phyloP scores from a whole-genome alignment of 2,113 vertebrate genomes.

The Pithys albifrons region DNA sequence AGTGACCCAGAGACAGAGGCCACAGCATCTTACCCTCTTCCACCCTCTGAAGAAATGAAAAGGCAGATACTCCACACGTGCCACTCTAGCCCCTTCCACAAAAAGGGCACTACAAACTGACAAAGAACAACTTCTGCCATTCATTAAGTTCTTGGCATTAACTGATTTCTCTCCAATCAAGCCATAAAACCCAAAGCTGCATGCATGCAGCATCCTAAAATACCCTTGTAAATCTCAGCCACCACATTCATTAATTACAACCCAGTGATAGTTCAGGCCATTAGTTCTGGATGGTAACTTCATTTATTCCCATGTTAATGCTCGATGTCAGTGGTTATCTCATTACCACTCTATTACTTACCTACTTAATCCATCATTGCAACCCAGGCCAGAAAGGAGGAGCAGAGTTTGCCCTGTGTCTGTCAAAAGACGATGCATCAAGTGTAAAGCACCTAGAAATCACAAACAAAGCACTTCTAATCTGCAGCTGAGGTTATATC shows the following conservation, averaged over 20 bases:
- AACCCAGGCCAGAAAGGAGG: conserved; percentile 9
- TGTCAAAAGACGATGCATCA: not conserved
- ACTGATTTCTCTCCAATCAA: conserved; percentile 61
- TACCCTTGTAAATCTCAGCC: conserved; percentile 73
- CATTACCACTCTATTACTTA: conserved; percentile 73
- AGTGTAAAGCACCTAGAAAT: not conserved
- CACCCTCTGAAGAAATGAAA: not conserved
- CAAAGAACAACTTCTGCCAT: conserved; percentile 7
- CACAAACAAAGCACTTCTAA: conserved; percentile 23
- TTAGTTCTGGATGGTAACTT: conserved; percentile 78
- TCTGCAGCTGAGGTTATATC: not conserved
- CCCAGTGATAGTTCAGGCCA: conserved; percentile 56
- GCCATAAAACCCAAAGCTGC: conserved; percentile 63
- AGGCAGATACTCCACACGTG: not conserved
- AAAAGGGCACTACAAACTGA: not conserved
- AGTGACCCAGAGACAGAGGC: not conserved
- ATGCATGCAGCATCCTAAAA: conserved; percentile 67
- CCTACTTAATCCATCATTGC: conserved; percentile 55
- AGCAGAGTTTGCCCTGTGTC: not conserved
- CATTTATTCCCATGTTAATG: conserved; percentile 75
- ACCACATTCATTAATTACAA: conserved; percentile 75
- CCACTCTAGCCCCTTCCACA: not conserved
- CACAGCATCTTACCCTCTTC: not conserved
- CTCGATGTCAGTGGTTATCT: conserved; percentile 73
- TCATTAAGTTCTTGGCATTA: conserved; percentile 44